These are phyloP conservation scores for Cremastobaeus sp. DNA, from an alignment of 2,888 invertebrate species.

Conservation along the genomic window DNA sequence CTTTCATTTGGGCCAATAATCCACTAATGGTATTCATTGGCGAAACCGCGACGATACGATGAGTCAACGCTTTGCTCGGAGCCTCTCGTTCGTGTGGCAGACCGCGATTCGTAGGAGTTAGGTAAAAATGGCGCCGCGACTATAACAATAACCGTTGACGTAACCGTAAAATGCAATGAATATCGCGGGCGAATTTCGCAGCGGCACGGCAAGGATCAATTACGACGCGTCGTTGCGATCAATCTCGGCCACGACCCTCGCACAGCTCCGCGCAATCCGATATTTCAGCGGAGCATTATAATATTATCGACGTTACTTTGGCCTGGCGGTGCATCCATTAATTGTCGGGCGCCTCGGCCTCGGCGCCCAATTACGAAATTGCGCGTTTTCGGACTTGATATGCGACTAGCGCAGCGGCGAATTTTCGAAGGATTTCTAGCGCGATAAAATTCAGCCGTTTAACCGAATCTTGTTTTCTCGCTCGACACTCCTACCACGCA, in stretches of 20 bases:
- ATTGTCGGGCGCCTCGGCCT: conserved; percentile 17
- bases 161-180: conserved; percentile 47
- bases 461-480: conserved; percentile 65
- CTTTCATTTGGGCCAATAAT: conserved; percentile 1
- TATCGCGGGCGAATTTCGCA: conserved; percentile 10
- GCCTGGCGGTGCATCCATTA: conserved; percentile 21
- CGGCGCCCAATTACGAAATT: conserved; percentile 45
- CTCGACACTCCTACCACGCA: conserved; percentile 14
- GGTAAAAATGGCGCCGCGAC: conserved; percentile 38
- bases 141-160: conserved; percentile 48
- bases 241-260: conserved; percentile 4
- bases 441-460: conserved; percentile 74
- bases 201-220: conserved; percentile 28
- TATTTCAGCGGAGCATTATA: conserved; percentile 31
- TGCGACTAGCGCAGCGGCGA: conserved; percentile 41
- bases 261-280: conserved; percentile 1
- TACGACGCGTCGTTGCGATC: conserved; percentile 11
- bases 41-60: conserved; percentile 6
- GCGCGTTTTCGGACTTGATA: conserved; percentile 47
- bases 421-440: conserved; percentile 51
- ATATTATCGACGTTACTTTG: conserved; percentile 25
- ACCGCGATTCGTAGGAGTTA: conserved; percentile 8
- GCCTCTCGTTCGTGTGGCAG: conserved; percentile 10
- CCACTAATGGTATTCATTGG: conserved; percentile 27
- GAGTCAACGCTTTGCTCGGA: conserved; percentile 7